Evolutionary conservation across 2,888 invertebrate genomes (phyloP).

Genomic region (Dryomyza anilis): DNA sequence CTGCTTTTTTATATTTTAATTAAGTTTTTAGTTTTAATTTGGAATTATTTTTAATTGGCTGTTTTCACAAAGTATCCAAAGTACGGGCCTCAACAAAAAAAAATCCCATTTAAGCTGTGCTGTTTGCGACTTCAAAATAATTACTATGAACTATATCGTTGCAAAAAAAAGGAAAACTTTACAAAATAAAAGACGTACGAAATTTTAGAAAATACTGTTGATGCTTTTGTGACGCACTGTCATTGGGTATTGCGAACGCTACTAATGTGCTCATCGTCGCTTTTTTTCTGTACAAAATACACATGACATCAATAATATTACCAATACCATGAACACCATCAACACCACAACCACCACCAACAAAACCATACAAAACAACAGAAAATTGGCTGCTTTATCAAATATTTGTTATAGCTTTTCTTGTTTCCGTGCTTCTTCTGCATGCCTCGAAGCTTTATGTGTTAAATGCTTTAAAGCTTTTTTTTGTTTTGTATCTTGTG

Average conservation of each 20-base stretch:
- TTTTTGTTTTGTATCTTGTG: background rate
- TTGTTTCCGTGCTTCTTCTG: slow-evolving; percentile 10
- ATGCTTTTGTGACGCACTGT: background rate
- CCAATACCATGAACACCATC: background rate
- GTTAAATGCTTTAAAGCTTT: background rate
- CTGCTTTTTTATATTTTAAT: slow-evolving; percentile 23
- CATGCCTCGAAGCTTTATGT: background rate
- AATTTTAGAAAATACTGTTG: background rate
- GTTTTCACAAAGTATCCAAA: no score
- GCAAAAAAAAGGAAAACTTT: background rate
- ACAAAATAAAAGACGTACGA: background rate
- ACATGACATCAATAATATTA: no score
- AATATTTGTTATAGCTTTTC: slow-evolving; percentile 18
- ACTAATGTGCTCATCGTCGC: background rate
- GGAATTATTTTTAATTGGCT: slow-evolving; percentile 18
- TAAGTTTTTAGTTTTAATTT: slow-evolving; percentile 16
- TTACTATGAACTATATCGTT: background rate
- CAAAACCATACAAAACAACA: background rate
- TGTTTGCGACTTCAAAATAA: background rate
- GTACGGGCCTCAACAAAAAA: no score
- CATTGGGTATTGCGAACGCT: background rate
- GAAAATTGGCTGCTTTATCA: slow-evolving; percentile 27
- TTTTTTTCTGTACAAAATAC: no score
- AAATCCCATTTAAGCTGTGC: background rate
- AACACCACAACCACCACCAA: background rate